Base-by-base conservation (phyloP, 1,140 invertebrate species). In the Pseudomyrmex cubaensis region DNA sequence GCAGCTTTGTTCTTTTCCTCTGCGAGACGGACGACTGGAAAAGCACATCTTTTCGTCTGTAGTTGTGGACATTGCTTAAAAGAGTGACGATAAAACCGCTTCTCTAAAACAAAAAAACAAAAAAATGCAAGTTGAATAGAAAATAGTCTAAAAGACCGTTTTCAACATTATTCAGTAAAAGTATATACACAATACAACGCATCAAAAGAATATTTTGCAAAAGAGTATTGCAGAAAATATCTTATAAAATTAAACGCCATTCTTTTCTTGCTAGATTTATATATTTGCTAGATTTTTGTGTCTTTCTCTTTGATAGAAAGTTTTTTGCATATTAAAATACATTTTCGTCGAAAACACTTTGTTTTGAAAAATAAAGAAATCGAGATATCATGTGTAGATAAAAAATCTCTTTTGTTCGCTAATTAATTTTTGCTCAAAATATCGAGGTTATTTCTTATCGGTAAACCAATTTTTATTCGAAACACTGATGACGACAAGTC, bases 1-100 rank as follows among this genome's bases (percentile, higher is more conserved):
- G 35, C 54, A 48, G 75, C 62, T 78, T 70, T 70, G 64, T 82
- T 74, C 25, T 57, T 69, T 78, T 22, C 44, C 7, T 48, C 12
- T 25, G 22, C 10, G 66, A 57, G 4, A n/a, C 44, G 57, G 44
- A 59, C 54, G 44, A 72, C 66, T 69, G 66, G 54, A 80, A 78
- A 78, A 70, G 54, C 56, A 59, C 54, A 48, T 59, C 22, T 20
- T n/a, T 67, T 44, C 63, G 48, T 77, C 35, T 77, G n/a, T 35
- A 35, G 17, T 56, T 69, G 20, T 13, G 35, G 10, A 46, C 17
- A 20, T 56, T 46, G 52, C 13, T 69, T 46, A 56, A 69, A 12
- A 72, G 20, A 80, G 46, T 69, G 64, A 78, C 10, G 54, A 57
- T 10, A 17, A 70, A 57, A 80, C 54, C 17, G 35, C 13, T 77